Evolutionary conservation across 2,113 vertebrate species (phyloP).

Genomic region (Romanogobio albipinnatus): DNA sequence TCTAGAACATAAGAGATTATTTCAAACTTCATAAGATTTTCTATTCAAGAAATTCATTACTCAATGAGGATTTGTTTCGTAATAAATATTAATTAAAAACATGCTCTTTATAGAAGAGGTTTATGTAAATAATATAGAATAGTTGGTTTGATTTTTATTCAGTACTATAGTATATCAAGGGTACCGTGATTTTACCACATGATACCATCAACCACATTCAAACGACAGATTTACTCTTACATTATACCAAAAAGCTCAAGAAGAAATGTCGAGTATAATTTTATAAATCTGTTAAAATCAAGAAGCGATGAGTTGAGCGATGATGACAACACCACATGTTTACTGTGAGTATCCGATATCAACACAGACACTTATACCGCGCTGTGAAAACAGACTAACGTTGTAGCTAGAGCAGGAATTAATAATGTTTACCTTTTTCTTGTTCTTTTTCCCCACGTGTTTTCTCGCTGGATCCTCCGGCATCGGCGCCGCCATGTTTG

Average conservation of each 20-base stretch:
- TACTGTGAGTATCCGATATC: background rate
- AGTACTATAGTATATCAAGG: background rate
- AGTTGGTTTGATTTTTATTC: background rate
- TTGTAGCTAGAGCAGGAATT: background rate
- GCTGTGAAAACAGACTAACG: too few relatives aligned
- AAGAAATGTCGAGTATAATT: background rate
- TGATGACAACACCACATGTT: background rate
- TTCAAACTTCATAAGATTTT: background rate
- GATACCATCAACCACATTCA: too few relatives aligned
- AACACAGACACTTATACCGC: background rate
- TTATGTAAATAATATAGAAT: background rate
- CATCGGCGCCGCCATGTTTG: constrained; percentile 71
- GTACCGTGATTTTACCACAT: too few relatives aligned
- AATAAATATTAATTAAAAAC: too few relatives aligned
- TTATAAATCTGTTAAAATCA: background rate
- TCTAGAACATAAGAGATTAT: background rate
- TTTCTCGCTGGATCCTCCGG: background rate
- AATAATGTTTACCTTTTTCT: constrained; percentile 56
- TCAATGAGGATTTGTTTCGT: too few relatives aligned
- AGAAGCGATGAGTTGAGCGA: too few relatives aligned
- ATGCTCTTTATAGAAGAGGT: too few relatives aligned
- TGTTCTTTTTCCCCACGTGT: constrained; percentile 77
- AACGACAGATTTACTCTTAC: too few relatives aligned
- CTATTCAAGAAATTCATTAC: too few relatives aligned
- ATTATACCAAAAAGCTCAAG: too few relatives aligned